Conservation (phyloP, 2,113 vertebrate species). For the Daboia siamensis region DNA sequence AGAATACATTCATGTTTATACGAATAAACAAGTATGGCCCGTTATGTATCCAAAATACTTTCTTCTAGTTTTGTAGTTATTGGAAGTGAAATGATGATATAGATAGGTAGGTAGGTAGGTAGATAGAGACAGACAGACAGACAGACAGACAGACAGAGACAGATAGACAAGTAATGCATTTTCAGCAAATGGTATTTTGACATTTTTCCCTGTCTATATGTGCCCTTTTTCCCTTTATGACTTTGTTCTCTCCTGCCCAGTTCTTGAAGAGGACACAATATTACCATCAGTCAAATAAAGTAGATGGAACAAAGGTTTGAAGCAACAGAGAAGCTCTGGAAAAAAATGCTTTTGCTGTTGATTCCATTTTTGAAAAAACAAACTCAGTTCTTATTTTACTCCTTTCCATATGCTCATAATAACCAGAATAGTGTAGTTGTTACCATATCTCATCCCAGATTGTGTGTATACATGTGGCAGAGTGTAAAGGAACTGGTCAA, state of each 20-base stretch:
- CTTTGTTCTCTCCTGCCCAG: constrained; percentile 24
- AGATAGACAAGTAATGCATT: background rate
- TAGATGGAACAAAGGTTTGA: background rate
- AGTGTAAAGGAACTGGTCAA: background rate
- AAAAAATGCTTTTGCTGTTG: background rate
- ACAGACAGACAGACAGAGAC: too few species aligned
- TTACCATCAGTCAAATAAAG: constrained; percentile 14
- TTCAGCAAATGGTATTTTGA: constrained; percentile 27
- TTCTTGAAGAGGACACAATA: background rate
- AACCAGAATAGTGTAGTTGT: background rate
- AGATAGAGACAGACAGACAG: too few species aligned
- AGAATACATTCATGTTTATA: constrained; percentile 13
- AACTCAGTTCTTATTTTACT: background rate
- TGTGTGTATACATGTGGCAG: background rate
- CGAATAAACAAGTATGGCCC: constrained; percentile 18
- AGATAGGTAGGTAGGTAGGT: too few species aligned
- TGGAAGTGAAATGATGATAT: background rate
- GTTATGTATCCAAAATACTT: constrained; percentile 28
- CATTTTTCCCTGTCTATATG: constrained; percentile 22
- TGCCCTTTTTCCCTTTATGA: background rate
- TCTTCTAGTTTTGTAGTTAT: constrained; percentile 14
- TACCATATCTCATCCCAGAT: background rate
- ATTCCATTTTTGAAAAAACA: constrained; percentile 6
- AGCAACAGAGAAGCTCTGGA: background rate
- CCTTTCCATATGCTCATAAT: constrained; percentile 19